Percentiles rank a stretch among this genome's conserved stretches.
phyloP scores from a whole-genome alignment of 2,113 vertebrate genomes.

The Amblyopsis rosae region DNA sequence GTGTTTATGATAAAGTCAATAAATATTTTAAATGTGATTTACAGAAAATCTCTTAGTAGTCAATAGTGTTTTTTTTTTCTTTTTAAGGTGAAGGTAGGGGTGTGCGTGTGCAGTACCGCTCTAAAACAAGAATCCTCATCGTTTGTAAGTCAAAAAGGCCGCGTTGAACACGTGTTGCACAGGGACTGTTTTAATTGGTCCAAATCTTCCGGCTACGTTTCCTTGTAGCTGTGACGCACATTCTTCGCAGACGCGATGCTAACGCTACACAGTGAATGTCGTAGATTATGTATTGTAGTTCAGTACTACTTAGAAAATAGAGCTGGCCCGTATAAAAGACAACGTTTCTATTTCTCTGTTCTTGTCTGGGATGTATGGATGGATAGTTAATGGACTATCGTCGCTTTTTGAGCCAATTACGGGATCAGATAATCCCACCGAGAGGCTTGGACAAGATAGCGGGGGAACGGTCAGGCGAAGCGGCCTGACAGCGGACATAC shows the following conservation, averaged over 20 bases:
- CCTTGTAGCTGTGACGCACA: slow-evolving; percentile 33
- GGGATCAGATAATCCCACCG: slow-evolving; percentile 48
- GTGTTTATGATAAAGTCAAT: slow-evolving; percentile 69
- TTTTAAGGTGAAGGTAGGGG: too few species aligned
- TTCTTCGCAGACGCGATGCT: not conserved
- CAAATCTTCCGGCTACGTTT: not conserved
- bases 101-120: too few species aligned
- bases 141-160: too few species aligned
- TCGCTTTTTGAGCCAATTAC: slow-evolving; percentile 78
- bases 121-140: too few species aligned
- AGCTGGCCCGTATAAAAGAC: slow-evolving; percentile 68
- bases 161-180: too few species aligned
- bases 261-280: slow-evolving; percentile 44
- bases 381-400: slow-evolving; percentile 81
- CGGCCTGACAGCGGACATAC: slow-evolving; percentile 22
- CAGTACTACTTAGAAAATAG: slow-evolving; percentile 25
- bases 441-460: slow-evolving; percentile 58
- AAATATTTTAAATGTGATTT: slow-evolving; percentile 67
- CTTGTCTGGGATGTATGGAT: slow-evolving; percentile 83
- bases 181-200: not conserved
- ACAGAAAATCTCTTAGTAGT: not conserved
- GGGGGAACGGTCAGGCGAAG: slow-evolving; percentile 31
- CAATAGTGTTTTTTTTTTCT: not conserved
- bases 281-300: slow-evolving; percentile 23
- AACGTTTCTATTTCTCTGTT: slow-evolving; percentile 58